Evolutionary conservation across 2,888 invertebrate genomes (phyloP).

Genomic region (Eurois occulta): DNA sequence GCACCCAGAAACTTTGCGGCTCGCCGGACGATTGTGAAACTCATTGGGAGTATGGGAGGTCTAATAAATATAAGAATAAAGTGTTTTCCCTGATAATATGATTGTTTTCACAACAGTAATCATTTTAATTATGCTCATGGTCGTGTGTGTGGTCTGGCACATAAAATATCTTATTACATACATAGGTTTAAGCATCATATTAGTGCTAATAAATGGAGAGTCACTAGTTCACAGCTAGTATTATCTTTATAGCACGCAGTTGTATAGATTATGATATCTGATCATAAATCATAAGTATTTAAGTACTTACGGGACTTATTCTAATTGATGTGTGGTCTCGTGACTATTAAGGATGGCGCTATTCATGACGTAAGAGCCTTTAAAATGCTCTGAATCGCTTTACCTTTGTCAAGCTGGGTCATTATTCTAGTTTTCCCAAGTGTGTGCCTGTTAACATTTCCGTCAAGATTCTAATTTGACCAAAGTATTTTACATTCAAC

Average conservation of each 20-base stretch:
- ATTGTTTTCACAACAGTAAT: constrained; percentile 22
- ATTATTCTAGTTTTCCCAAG: neutral
- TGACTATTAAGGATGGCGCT: constrained; percentile 7
- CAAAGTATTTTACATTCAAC: neutral
- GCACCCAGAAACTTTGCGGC: too few species aligned
- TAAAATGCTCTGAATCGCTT: constrained; percentile 2
- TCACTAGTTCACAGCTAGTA: constrained; percentile 49
- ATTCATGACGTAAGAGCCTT: constrained; percentile 12
- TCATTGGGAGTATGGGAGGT: neutral
- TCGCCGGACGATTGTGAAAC: neutral
- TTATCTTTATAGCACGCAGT: constrained; percentile 42
- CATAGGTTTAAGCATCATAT: constrained; percentile 15
- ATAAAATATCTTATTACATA: constrained; percentile 15
- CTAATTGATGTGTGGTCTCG: constrained; percentile 47
- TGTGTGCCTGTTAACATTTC: neutral
- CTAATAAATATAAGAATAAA: neutral
- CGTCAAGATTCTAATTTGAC: neutral
- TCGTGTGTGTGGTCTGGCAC: constrained; percentile 39
- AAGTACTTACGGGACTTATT: constrained; percentile 28
- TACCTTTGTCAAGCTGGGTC: neutral
- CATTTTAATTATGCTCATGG: constrained; percentile 35
- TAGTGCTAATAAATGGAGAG: constrained; percentile 41
- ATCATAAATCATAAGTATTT: constrained; percentile 25
- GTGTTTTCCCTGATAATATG: neutral
- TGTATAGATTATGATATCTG: constrained; percentile 23